Base-by-base conservation (phyloP, 2,888 invertebrate species). In the Drosophila colorata region DNA sequence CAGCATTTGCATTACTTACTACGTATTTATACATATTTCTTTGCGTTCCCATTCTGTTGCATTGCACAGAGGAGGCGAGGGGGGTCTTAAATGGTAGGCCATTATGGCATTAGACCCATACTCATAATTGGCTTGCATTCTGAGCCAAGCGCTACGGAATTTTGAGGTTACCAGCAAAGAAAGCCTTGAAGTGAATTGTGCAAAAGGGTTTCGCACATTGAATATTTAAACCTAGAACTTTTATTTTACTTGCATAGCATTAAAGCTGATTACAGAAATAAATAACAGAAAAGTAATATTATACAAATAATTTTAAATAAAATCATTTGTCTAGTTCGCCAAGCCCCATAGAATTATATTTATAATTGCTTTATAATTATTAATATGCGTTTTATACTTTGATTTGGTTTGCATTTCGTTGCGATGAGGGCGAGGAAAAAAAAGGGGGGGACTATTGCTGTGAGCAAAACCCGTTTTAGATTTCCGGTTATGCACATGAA, bases 41-140 rank as follows among this genome's bases (percentile, higher is more conserved):
- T 48, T 43, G 57, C 16, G 69, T 40, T 49, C 60, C 53, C 18
- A 38, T 68, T 56, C 46, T 51, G 25, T 44, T 49, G 64, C 44
- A 49, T 37, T 52, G 52, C 43, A 49, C 28, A 18, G 16, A 33
- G 14, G 16, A 14, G 40, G 18, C 2, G 8, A 35, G 48, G 47
- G 2, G 43, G 18, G 51, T 40, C 56, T 71, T 66, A 70, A 70
- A 52, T 59, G 66, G 41, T 44, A 44, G 35, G 20, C 66, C 64
- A 73, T 69, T 73, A 73, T 74, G 64, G 74, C 35, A 73, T 74
- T 74, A 74, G 75, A 66, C 37, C 67, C 71, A 66, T 40, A 58
- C 55, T 41, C 56, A 74, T 74, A 74, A 74, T 74, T 74, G 74
- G 74, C 74, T 74, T 74, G 67, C 58, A 71, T 67, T 71, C 70